Base-by-base conservation (phyloP, 2,888 invertebrate genomes). In the Oxytorus armatus region DNA sequence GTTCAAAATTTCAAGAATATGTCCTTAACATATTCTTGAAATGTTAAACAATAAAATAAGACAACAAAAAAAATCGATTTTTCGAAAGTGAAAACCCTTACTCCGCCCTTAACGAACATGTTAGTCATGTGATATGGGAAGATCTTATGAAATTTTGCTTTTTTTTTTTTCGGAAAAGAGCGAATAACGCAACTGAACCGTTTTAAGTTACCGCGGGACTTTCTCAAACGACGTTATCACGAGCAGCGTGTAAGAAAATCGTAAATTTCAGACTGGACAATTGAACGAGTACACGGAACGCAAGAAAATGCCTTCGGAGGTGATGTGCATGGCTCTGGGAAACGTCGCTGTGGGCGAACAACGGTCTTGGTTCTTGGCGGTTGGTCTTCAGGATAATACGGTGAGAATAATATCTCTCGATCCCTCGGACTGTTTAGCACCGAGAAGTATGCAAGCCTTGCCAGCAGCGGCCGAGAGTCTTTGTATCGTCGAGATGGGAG, bases 251-350 rank as follows among this genome's bases (percentile, higher is more conserved):
- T n/a, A 33, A 63, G 25, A 23, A 49, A 65, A 53, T 51, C 36
- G 7, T 42, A 4, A 21, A 68, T 73, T 74, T 14, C 92, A 98
- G 98, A 97, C 98, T 85, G 99, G 99, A 0, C 98, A 99, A 92
- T 93, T 99, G 63, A 99, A 99, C 92, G 99, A 99, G 92, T 99
- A 99, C 91, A 98, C 98, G 7, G 99, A 99, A 90, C 94, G 99
- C 8, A 98, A 98, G 89, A 98, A 98, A 90, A 96, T 99, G 95
- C 97, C 98, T 4, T 96, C 97, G 0, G 99, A 99, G 92, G 98
- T 99, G 0, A 96, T 99, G 85, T 99, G 99, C 90, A 99, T 99
- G 99, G 98, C 98, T 0, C 92, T 99, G 79, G 99, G 98, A 0
- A 97, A 97, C 70, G 98, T 99, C 0, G 98, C 99, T 0, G 94